Conservation (phyloP, 1,140 invertebrate genomes). For the Asobara japonica region DNA sequence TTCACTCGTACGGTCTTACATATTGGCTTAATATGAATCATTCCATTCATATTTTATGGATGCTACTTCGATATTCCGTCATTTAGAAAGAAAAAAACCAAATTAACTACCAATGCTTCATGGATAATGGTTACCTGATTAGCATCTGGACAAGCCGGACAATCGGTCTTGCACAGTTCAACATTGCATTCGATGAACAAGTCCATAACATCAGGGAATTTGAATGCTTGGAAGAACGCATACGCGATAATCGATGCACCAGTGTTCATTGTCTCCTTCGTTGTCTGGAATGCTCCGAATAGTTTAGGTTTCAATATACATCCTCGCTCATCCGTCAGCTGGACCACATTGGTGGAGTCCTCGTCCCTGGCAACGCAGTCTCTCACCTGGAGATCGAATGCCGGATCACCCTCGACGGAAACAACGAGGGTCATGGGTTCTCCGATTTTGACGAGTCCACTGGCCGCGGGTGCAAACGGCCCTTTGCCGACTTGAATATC, state of each 20-base stretch:
- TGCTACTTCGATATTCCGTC: no score
- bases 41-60: no score
- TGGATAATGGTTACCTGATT: conserved; percentile 67
- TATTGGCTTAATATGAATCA: no score
- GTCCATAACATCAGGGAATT: conserved; percentile 90
- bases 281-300: conserved; percentile 84
- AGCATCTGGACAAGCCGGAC: conserved; percentile 76
- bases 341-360: conserved; percentile 71
- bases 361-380: conserved; percentile 81
- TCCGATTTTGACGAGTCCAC: conserved; percentile 84
- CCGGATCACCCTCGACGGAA: conserved; percentile 81
- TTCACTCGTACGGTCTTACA: no score
- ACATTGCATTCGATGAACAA: conserved; percentile 86
- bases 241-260: conserved; percentile 83
- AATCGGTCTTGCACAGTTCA: conserved; percentile 84
- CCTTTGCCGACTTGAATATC: conserved; percentile 84
- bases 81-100: not conserved
- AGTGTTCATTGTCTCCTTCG: conserved; percentile 76
- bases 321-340: conserved; percentile 79
- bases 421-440: conserved; percentile 85
- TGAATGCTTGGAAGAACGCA: conserved; percentile 86
- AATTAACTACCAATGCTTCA: not conserved
- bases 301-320: conserved; percentile 85
- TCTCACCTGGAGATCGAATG: conserved; percentile 81
- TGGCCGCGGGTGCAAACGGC: conserved; percentile 79